Evolutionary conservation across 2,797 vertebrate species (phyloP), one percentile per base, ranked within the genome.

Genomic region (Varecia variegata): DNA sequence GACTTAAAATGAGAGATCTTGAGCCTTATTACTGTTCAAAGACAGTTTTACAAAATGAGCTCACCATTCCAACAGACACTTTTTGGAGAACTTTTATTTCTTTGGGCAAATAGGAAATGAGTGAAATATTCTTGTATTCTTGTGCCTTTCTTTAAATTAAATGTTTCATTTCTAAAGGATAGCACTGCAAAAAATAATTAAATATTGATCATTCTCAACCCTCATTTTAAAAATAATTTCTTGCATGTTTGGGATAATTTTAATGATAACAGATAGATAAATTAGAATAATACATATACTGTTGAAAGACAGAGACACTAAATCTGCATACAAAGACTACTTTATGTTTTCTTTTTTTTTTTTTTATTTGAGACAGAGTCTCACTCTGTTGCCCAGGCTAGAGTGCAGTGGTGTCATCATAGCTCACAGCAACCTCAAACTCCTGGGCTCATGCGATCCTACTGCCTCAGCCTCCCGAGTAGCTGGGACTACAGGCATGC

Each of bases 101-200:
- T 90, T 86, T 73, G 40, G 54, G 40, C 82, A 90, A 79, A 93
- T 70, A 76, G 67, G 47, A 88, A 85, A 54, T 74, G n/a, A 95
- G 76, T 74, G 17, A 88, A n/a, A 50, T 27, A 81, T 35, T 47
- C 4, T n/a, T 77, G 12, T 68, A 35, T 85, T 38, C 88, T 32
- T 76, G 5, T 90, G 52, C 10, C 38, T 94, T 62, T 90, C 56
- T 74, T 71, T 81, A 94, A 87, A 58, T 82, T 68, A 88, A 54
- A 79, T 10, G 25, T 65, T 65, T 65, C 32, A 18, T 65, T 65
- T n/a, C 62, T 65, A 3, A 65, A 65, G 3, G 15, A 65, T n/a
- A 68, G 32, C 15, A 65, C 23, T 68, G n/a, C 35, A 67, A 68
- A 68, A 38, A 35, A 68, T 56, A 38, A 35, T 68, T 68, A 23